Conservation (phyloP, 2,888 invertebrate genomes). For the Hirtodrosophila histrioides region DNA sequence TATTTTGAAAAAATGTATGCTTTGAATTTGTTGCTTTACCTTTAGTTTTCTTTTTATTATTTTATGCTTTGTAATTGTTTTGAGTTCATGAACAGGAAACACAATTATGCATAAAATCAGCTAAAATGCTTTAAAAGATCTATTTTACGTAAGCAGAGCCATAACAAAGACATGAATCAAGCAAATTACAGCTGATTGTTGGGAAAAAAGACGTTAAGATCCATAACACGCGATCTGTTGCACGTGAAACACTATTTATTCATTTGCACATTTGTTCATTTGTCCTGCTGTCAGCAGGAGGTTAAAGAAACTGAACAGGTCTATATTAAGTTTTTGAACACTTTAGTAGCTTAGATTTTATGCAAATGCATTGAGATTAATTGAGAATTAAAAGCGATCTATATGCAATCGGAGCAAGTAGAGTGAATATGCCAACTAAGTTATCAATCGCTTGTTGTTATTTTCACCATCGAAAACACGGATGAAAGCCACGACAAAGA, state of each 20-base stretch:
- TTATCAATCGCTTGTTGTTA: slow-evolving; percentile 39
- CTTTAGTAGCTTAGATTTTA: no score
- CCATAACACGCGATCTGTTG: no score
- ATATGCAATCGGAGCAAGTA: not conserved
- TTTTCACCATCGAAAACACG: slow-evolving; percentile 30
- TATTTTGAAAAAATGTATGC: slow-evolving; percentile 16
- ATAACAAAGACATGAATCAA: not conserved
- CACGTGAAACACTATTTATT: no score
- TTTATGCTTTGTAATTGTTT: slow-evolving; percentile 8
- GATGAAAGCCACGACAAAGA: slow-evolving; percentile 23
- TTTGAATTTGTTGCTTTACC: slow-evolving; percentile 5
- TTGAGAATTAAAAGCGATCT: not conserved
- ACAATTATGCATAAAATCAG: not conserved
- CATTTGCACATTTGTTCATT: no score
- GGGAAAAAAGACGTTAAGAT: no score
- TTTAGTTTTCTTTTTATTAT: slow-evolving; percentile 1
- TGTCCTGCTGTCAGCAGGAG: no score
- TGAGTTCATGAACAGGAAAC: not conserved
- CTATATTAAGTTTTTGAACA: no score
- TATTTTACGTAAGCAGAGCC: not conserved
- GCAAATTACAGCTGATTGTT: not conserved
- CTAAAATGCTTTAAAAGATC: not conserved
- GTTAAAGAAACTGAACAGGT: no score
- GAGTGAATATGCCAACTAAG: slow-evolving; percentile 22
- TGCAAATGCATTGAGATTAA: no score